phyloP scores from a whole-genome alignment of 1,140 invertebrate species.

The Halyomorpha halys region DNA sequence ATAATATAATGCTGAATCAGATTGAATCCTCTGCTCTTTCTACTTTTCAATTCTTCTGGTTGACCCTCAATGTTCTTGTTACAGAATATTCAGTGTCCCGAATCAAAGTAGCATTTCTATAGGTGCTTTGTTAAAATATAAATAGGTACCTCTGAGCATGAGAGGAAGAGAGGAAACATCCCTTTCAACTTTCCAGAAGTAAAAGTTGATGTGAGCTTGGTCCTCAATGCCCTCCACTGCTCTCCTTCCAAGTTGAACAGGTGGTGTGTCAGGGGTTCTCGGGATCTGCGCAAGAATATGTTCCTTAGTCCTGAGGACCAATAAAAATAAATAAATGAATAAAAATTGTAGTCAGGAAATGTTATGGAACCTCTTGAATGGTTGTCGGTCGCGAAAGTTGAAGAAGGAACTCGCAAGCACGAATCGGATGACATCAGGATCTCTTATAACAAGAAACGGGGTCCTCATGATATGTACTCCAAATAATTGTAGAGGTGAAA shows the following conservation, averaged over 20 bases:
- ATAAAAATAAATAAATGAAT: no score
- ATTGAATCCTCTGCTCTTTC: no score
- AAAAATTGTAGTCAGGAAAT: no score
- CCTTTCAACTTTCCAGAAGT: slow-evolving; percentile 37
- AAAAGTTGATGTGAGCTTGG: slow-evolving; percentile 50
- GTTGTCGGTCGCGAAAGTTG: slow-evolving; percentile 4
- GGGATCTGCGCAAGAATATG: not conserved
- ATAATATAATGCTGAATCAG: no score
- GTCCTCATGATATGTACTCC: slow-evolving; percentile 1
- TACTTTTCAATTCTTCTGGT: no score
- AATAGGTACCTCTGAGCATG: slow-evolving; percentile 31
- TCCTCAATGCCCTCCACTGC: slow-evolving; percentile 47
- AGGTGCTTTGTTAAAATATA: no score
- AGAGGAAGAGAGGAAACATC: slow-evolving; percentile 35
- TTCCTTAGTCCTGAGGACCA: no score
- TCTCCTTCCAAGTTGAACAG: slow-evolving; percentile 32
- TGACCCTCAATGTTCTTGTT: no score
- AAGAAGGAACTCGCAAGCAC: not conserved
- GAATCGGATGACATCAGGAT: not conserved
- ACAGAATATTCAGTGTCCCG: no score
- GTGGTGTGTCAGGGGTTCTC: slow-evolving; percentile 30
- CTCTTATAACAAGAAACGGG: slow-evolving; percentile 6
- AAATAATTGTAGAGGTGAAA: not conserved
- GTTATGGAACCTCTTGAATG: slow-evolving; percentile 22
- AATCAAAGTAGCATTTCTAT: no score